Conservation (phyloP, 2,888 invertebrate species). For the Molorchus minor region DNA sequence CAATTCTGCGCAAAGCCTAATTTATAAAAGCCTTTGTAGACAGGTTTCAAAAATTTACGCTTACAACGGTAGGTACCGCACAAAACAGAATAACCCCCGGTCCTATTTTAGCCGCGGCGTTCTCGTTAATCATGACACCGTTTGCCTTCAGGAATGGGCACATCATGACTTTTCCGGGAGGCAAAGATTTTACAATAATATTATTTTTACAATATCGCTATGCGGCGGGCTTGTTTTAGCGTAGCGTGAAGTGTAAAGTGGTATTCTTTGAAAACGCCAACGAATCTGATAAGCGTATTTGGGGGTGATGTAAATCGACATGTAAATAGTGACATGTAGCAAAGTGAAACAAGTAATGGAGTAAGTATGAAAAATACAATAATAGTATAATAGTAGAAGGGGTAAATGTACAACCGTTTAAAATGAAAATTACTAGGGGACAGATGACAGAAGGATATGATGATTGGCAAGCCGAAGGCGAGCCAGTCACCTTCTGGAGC, state of each 20-base stretch:
- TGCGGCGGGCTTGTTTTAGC: not conserved
- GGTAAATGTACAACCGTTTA: too few species aligned
- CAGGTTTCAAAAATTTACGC: slow-evolving; percentile 43
- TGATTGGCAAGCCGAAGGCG: too few species aligned
- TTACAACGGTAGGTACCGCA: slow-evolving; percentile 32
- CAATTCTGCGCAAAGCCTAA: slow-evolving; percentile 40
- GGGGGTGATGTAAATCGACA: too few species aligned
- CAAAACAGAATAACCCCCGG: slow-evolving; percentile 44
- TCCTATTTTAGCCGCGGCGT: slow-evolving; percentile 29
- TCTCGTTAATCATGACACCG: slow-evolving; percentile 34
- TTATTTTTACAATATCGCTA: not conserved
- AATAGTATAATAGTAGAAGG: too few species aligned
- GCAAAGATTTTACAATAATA: slow-evolving; percentile 10
- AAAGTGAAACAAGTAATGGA: too few species aligned
- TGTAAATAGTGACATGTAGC: too few species aligned
- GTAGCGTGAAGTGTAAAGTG: not conserved
- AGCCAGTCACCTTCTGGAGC: too few species aligned
- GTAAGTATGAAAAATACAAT: too few species aligned
- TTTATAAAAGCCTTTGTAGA: slow-evolving; percentile 46
- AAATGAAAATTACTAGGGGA: too few species aligned
- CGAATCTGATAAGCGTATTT: not conserved
- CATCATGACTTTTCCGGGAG: not conserved
- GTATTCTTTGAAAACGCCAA: not conserved
- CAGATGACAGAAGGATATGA: too few species aligned
- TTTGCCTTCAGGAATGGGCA: not conserved